Percentiles rank a stretch among this genome's conserved stretches.
These are phyloP conservation scores for Misgurnus anguillicaudatus DNA, from an alignment of 2,113 vertebrate genomes.

Conservation along the genomic window DNA sequence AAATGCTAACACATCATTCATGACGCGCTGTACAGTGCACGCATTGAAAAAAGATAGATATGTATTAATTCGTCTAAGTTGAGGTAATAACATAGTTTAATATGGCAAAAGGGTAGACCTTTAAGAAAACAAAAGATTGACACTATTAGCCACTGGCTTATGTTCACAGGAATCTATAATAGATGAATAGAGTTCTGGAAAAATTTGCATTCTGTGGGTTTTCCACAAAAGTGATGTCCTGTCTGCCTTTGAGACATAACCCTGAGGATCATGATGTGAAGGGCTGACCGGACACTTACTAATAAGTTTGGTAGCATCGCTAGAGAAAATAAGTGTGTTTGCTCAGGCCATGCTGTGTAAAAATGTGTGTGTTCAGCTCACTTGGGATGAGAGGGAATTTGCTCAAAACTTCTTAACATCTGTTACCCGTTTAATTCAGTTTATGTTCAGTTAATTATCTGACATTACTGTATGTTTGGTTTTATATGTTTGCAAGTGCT, in stretches of 20 bases:
- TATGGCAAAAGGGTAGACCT: too few relatives aligned
- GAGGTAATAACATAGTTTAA: too few relatives aligned
- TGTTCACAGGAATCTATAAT: constrained; percentile 20
- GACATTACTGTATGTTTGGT: neutral
- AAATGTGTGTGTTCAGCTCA: constrained; percentile 3
- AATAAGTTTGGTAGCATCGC: constrained; percentile 41
- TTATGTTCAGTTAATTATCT: neutral
- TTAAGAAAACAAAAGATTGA: neutral
- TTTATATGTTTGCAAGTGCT: neutral
- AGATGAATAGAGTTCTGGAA: neutral
- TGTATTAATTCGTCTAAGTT: too few relatives aligned
- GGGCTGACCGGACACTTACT: constrained; percentile 19
- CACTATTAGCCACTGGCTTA: neutral
- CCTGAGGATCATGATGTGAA: constrained; percentile 12
- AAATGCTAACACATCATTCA: too few relatives aligned
- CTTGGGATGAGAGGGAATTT: neutral
- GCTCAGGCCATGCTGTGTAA: constrained; percentile 25
- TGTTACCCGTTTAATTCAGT: constrained; percentile 22
- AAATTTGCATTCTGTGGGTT: constrained; percentile 2
- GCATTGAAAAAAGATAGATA: too few relatives aligned
- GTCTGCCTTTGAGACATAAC: constrained; percentile 9
- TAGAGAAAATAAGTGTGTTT: constrained; percentile 27
- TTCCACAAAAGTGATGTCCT: neutral
- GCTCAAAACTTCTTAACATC: constrained; percentile 40
- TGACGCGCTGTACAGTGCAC: too few relatives aligned